Evolutionary conservation across 1,140 invertebrate genomes (phyloP), one percentile per base, ranked within the genome.

Genomic region (Drosophila pseudoananassae): DNA sequence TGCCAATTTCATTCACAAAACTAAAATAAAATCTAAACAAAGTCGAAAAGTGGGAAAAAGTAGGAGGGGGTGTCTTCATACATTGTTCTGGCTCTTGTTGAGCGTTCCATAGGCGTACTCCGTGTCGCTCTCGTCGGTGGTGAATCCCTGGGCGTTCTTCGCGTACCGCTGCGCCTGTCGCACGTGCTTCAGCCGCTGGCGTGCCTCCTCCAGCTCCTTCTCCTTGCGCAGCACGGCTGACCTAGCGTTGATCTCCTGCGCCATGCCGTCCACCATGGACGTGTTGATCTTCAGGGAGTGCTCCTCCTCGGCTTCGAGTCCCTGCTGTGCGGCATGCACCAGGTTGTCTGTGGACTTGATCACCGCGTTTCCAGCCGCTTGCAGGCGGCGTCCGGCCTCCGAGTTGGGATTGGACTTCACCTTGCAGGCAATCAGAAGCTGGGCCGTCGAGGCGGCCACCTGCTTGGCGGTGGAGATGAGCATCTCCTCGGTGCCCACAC

Each of bases 321-420:
- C 97, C 91, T 99, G 97, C 79, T 98, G 96, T 0, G 98, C 98
- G 0, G 98, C 97, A 27, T 95, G 93, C 9, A 99, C 99, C 68
- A 99, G 92, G 92, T 98, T 98, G 92, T 99, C 98, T 0, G 99
- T 99, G 1, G 99, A 99, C 74, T 97, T 94, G 93, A 99, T 99
- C 0, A 99, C 98, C 10, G 98, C 98, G 91, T 99, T 99, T 12
- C 99, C 98, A 7, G 99, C 99, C 20, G 96, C 94, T 92, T 98
- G 97, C 15, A 99, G 93, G n/a, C 98, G 94, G 64, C 98, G 96
- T 33, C 98, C 99, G 10, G 97, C 96, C 74, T 97, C 96, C 27
- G 97, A 98, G 57, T 98, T 96, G 1, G 97, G 97, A 93, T 99
- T 98, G 0, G 98, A 98, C 93, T 99, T 99, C 52, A 95, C 98